Percentiles rank a stretch among this genome's conserved stretches.
phyloP scores from a whole-genome alignment of 1,140 invertebrate genomes.

The Heliconius melpomene region DNA sequence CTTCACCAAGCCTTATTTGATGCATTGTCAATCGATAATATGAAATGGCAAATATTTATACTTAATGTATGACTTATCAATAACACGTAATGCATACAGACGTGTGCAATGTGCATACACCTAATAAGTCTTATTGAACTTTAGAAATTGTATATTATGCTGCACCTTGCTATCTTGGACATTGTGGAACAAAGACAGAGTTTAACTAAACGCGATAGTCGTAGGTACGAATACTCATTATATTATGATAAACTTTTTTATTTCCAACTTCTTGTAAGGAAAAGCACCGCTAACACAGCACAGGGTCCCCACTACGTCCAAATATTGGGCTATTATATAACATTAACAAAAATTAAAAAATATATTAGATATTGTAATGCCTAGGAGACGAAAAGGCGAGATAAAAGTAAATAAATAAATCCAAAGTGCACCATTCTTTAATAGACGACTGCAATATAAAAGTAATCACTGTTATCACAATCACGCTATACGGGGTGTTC shows the following conservation, averaged over 20 bases:
- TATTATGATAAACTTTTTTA: too few species aligned
- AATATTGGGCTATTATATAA: too few species aligned
- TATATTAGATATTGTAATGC: too few species aligned
- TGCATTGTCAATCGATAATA: not conserved
- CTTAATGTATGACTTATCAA: constrained; percentile 11
- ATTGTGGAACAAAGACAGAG: not conserved
- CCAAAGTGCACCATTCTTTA: too few species aligned
- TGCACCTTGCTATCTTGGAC: not conserved
- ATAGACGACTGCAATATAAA: not conserved
- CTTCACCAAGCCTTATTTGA: not conserved
- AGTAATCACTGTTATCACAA: not conserved
- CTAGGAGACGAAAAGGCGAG: too few species aligned
- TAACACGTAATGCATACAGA: not conserved
- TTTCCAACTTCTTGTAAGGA: too few species aligned
- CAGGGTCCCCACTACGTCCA: too few species aligned
- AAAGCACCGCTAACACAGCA: too few species aligned
- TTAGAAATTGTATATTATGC: not conserved
- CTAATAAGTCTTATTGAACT: not conserved
- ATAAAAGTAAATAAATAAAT: too few species aligned
- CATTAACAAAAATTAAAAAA: too few species aligned
- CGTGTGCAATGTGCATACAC: constrained; percentile 2
- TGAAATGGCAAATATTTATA: constrained; percentile 4
- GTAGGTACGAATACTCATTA: too few species aligned
- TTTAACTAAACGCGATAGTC: too few species aligned
- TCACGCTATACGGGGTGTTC: not conserved